Base-by-base conservation (phyloP, 1,140 invertebrate genomes). In the Apis laboriosa region DNA sequence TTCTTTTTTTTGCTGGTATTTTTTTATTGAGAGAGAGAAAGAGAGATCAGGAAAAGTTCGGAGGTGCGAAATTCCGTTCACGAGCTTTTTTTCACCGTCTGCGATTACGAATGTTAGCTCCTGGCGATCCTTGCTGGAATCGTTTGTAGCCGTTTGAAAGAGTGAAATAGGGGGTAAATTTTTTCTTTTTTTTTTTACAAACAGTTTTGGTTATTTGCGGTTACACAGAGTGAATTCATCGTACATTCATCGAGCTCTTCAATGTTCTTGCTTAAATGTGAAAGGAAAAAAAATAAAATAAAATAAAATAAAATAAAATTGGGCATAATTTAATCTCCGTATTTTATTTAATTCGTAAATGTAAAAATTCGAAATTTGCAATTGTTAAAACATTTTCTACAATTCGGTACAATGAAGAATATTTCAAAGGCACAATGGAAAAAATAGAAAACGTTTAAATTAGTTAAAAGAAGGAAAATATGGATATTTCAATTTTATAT, bases 11-110 rank as follows among this genome's bases (percentile, higher is more conserved):
- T 9, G 3, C 12, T 17, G 5, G 3, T 7, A 5, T 28, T 21
- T 60, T 53, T 34, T 58, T 19, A 15, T 49, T 43, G 12, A 24
- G 21, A 28, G 21, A 51, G 15, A 2, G 51, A 55, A 8, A 24
- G 21, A 21, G 21, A 51, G 15, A 5, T 51, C 24, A n/a, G 9
- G 21, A 17, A 51, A 49, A 68, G 61, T 73, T 77, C 7, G 24
- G 24, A 58, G 15, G 43, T 63, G 74, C n/a, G 60, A 77, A 80
- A 72, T 53, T 58, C 56, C 60, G n/a, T 53, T 78, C 8, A 0
- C 56, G 56, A 49, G n/a, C 43, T 53, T 60, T 24, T 24, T 71
- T n/a, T 17, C 24, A 12, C 2, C 51, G 8, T 28, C n/a, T 15
- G 53, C 21, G 53, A 17, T 58, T 17, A 43, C 19, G 13, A 43